These are phyloP conservation scores for Leptopilina boulardi DNA, from an alignment of 1,140 invertebrate species.

Conservation along the genomic window DNA sequence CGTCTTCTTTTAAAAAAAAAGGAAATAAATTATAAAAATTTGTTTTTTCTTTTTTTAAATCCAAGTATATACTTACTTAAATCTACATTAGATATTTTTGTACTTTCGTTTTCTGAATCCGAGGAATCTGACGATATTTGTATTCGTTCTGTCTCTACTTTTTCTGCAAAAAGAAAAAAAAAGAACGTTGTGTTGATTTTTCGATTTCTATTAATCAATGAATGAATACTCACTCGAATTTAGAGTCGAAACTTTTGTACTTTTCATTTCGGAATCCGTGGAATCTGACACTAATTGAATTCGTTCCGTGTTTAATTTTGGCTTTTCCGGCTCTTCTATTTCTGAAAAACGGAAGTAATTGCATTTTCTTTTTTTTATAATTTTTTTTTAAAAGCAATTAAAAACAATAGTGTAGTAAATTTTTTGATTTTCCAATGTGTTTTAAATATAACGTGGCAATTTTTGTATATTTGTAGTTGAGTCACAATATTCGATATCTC, in stretches of 20 bases:
- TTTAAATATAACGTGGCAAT: neutral
- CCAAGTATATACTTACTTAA: neutral
- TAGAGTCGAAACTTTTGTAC: slow-evolving; percentile 30
- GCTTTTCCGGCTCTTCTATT: slow-evolving; percentile 7
- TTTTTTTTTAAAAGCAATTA: no score
- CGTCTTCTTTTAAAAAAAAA: slow-evolving; percentile 12
- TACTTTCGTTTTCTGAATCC: neutral
- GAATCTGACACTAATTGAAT: slow-evolving; percentile 44
- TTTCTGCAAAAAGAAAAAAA: neutral
- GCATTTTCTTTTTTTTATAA: neutral
- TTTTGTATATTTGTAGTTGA: neutral
- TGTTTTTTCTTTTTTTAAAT: no score
- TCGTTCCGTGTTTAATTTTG: slow-evolving; percentile 47
- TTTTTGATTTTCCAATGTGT: neutral
- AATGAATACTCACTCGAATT: slow-evolving; percentile 25
- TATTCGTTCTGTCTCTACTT: neutral
- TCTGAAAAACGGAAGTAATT: neutral
- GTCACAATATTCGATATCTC: slow-evolving; percentile 12
- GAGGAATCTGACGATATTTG: slow-evolving; percentile 53
- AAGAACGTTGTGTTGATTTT: no score
- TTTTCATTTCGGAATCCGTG: slow-evolving; percentile 54
- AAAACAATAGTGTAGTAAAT: no score
- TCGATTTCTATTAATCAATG: no score
- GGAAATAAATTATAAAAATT: neutral
- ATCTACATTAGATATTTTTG: neutral